These are phyloP conservation scores for Saguinus imperator DNA, from an alignment of 2,113 vertebrate genomes.

Conservation along the genomic window DNA sequence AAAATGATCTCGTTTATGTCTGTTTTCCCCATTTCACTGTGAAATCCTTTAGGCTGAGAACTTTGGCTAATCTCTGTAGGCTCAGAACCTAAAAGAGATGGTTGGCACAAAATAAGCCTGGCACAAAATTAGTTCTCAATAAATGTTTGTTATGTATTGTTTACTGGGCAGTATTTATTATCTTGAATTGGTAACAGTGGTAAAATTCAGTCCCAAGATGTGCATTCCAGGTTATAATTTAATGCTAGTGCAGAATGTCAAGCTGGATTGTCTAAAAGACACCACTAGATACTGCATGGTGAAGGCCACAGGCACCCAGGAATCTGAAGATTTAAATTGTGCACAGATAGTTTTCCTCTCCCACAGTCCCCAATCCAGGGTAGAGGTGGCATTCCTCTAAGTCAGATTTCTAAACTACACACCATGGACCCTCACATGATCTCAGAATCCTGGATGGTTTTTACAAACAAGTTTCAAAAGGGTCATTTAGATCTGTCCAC, in stretches of 20 bases:
- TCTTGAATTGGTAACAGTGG: background rate
- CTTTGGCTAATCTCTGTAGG: background rate
- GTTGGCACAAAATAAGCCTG: background rate
- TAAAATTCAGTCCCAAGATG: background rate
- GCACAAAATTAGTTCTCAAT: background rate
- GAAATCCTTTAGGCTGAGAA: background rate
- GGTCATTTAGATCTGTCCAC: background rate
- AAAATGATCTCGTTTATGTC: background rate
- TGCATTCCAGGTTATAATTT: background rate
- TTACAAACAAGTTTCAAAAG: background rate
- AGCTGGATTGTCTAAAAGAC: background rate
- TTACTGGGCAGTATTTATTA: background rate
- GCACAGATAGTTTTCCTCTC: background rate
- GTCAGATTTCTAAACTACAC: background rate
- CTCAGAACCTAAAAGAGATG: background rate
- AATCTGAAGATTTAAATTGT: background rate
- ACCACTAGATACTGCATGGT: background rate
- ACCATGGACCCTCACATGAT: background rate
- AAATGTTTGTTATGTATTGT: background rate
- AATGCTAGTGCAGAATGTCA: background rate
- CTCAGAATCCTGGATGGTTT: background rate
- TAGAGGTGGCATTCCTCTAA: background rate
- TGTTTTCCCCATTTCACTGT: background rate
- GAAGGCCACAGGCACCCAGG: background rate
- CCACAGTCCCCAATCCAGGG: background rate